Conservation (phyloP, 1,140 invertebrate species). For the Zaprionus nigranus region DNA sequence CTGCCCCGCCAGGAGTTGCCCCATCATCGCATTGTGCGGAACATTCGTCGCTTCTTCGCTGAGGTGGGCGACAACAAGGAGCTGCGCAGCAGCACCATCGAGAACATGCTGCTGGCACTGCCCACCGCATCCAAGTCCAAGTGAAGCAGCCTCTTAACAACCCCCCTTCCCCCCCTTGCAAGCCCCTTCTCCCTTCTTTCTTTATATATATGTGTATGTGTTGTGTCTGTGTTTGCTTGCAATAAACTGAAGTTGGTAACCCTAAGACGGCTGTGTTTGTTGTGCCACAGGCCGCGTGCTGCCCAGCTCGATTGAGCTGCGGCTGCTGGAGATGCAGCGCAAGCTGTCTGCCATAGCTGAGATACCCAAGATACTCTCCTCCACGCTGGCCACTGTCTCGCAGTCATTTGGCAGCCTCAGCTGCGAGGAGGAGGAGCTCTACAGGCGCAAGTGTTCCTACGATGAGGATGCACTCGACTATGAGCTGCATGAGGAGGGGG, state of each 20-base stretch:
- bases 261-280: constrained; percentile 20
- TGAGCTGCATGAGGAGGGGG: constrained; percentile 50
- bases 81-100: constrained; percentile 74
- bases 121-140: constrained; percentile 75
- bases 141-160: constrained; percentile 40
- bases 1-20: constrained; percentile 72
- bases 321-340: constrained; percentile 78
- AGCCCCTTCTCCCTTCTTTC: background rate
- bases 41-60: constrained; percentile 82
- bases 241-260: constrained; percentile 52
- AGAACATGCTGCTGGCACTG: constrained; percentile 82
- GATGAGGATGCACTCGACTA: constrained; percentile 81
- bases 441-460: constrained; percentile 70
- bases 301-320: constrained; percentile 70
- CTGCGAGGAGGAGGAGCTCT: constrained; percentile 29
- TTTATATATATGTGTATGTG: constrained; percentile 17
- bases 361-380: constrained; percentile 79
- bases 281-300: constrained; percentile 53
- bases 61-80: constrained; percentile 82
- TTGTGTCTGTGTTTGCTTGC: constrained; percentile 38
- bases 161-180: background rate
- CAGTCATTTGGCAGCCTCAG: constrained; percentile 73
- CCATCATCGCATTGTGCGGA: constrained; percentile 83
- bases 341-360: constrained; percentile 81
- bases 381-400: constrained; percentile 80